A percentile compares a stretch with the other conserved stretches of the same genome.
Conservation (phyloP, 1,140 invertebrate species). For the Luehdorfia chinensis region DNA sequence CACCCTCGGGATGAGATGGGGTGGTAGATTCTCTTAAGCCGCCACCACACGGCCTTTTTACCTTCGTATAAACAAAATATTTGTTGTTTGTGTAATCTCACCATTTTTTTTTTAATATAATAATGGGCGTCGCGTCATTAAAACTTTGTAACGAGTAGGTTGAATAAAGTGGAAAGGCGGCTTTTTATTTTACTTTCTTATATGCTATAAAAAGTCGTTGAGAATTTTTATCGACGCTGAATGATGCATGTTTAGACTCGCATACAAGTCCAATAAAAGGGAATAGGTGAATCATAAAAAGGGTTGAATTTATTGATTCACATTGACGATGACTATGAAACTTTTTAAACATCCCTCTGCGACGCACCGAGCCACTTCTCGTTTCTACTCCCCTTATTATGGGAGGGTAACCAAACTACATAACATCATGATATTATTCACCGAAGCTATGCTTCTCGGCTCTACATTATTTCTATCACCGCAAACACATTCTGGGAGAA, state of each 20-base stretch:
- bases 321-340: conserved; percentile 47
- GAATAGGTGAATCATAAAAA: conserved; percentile 66
- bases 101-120: no score
- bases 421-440: conserved; percentile 48
- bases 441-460: conserved; percentile 24
- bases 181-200: conserved; percentile 32
- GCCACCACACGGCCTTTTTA: no score
- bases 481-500: conserved; percentile 19
- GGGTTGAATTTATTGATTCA: conserved; percentile 68
- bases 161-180: conserved; percentile 10
- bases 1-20: no score
- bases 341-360: conserved; percentile 23
- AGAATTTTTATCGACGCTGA: conserved; percentile 55
- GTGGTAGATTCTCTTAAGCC: no score
- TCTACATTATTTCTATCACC: conserved; percentile 20
- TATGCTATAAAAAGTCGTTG: conserved; percentile 50
- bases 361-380: conserved; percentile 5
- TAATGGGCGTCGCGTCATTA: no score
- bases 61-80: no score
- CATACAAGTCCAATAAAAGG: conserved; percentile 61
- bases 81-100: no score
- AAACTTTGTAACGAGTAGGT: background rate
- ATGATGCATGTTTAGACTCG: conserved; percentile 54
- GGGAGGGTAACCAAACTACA: conserved; percentile 42
- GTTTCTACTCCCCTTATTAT: conserved; percentile 7